These are phyloP conservation scores for Python bivittatus DNA, from an alignment of 2,113 vertebrate species.

Conservation along the genomic window DNA sequence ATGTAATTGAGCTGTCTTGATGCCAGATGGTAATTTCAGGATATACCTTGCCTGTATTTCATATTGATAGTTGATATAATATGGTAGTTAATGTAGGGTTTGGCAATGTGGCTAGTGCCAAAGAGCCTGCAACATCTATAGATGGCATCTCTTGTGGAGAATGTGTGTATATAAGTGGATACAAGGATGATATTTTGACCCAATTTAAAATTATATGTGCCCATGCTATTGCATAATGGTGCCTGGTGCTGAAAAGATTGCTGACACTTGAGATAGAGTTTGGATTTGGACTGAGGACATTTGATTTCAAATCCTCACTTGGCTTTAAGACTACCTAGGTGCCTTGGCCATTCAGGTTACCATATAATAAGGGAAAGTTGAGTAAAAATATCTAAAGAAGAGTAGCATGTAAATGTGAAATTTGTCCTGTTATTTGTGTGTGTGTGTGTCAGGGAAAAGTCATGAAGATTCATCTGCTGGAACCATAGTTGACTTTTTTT, in stretches of 20 bases:
- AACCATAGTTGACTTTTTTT: neutral
- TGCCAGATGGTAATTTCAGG: neutral
- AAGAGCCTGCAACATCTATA: neutral
- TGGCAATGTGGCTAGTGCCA: neutral
- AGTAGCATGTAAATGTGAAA: neutral
- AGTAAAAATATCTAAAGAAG: neutral
- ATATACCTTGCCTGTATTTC: neutral
- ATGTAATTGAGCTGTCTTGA: neutral
- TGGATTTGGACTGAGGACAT: neutral
- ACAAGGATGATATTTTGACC: neutral
- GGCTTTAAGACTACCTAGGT: neutral
- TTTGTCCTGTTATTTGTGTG: neutral
- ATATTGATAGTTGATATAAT: neutral
- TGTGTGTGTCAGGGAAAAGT: neutral
- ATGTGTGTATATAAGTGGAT: neutral
- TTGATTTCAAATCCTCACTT: neutral
- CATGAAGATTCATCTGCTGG: slow-evolving; percentile 25
- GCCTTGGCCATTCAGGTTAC: neutral
- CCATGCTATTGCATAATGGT: neutral
- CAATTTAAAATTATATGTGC: neutral
- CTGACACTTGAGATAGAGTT: neutral
- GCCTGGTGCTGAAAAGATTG: neutral
- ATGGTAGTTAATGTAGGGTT: neutral
- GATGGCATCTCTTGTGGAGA: neutral
- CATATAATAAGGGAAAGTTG: neutral